Evolutionary conservation across 2,113 vertebrate species (phyloP), one percentile per base, ranked within the genome.

Genomic region (Ameiurus melas): DNA sequence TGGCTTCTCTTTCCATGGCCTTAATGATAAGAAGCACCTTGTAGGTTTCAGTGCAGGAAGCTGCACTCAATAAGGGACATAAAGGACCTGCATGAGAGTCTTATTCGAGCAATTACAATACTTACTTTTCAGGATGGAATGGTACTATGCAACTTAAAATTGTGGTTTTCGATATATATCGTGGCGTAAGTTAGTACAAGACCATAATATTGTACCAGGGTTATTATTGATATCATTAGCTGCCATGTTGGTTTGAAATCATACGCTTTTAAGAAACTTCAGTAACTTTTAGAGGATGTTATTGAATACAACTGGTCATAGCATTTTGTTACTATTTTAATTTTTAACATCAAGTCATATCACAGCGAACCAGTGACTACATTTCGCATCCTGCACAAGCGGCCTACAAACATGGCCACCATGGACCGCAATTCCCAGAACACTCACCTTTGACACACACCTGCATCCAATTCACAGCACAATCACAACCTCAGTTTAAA

Each of bases 1-100:
- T 80, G 64, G 82, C 88, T 83, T 51, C 83, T 89, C 83, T 78
- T 85, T 89, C 85, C 73, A 86, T 81, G 60, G 43, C 77, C 47
- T 89, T 70, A 87, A 89, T 89, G 60, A 78, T 27, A 58, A 86
- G 70, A 86, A 80, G 85, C 87, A 84, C 25, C 86, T 89, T 79
- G 84, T 13, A 66, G 53, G 33, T 86, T 89, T 91, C 90, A 60
- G 80, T 85, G 83, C 84, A 90, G 87, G 84, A 85, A 90, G 85
- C 71, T 57, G 62, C 53, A 22, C 88, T 85, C 83, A 5, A 19
- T 80, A 66, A 25, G 53, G 22, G 58, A 36, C 88, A 89, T 85
- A 90, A 89, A 87, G 83, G 58, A 83, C 60, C 85, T 87, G 77
- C 88, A 78, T 87, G 90, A 87, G 64, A 66, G 82, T 60, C 83